Evolutionary conservation across 2,113 vertebrate genomes (phyloP), one percentile per base, ranked within the genome.

Genomic region (Ctenomys sociabilis): DNA sequence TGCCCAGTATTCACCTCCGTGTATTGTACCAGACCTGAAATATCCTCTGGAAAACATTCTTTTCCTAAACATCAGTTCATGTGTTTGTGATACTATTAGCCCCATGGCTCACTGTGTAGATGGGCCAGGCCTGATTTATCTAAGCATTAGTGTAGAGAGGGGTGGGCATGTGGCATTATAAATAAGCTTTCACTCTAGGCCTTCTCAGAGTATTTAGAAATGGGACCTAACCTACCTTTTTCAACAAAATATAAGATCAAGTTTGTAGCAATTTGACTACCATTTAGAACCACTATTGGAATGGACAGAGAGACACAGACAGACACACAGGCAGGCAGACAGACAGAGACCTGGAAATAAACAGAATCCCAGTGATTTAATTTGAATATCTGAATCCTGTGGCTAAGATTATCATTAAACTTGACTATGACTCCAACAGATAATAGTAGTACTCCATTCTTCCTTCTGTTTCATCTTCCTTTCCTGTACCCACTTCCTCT

Each of bases 31-130:
- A 24, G 5, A 84, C 35, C 32, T 75, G 21, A 91, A 63, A 49
- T 95, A 61, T 80, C 3, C 26, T 93, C 78, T 93, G 52, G 80
- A 96, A 82, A 88, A 37, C 64, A 35, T 64, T 37, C 54, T 59
- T 78, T 96, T 75, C 35, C 17, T 30, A 90, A 80, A 68, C 37
- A 66, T 59, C 10, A 54, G 35, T 40, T 64, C n/a, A 10, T 16
- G 22, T 70, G 2, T 89, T 77, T 80, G 68, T 80, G 80, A 37
- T 88, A 59, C 64, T 81, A 40, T 85, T 93, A 90, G 66, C 11
- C 43, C 11, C 22, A 81, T 75, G 22, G 13, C 10, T 40, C 93
- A 64, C 52, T 73, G 35, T 81, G 37, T 35, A 40, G 37, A 64
- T 64, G 64, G 13, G 85, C 24, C 45, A 86, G 43, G 37, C 10